Base-by-base conservation (phyloP, 2,113 vertebrate species). In the Mixornis gularis region DNA sequence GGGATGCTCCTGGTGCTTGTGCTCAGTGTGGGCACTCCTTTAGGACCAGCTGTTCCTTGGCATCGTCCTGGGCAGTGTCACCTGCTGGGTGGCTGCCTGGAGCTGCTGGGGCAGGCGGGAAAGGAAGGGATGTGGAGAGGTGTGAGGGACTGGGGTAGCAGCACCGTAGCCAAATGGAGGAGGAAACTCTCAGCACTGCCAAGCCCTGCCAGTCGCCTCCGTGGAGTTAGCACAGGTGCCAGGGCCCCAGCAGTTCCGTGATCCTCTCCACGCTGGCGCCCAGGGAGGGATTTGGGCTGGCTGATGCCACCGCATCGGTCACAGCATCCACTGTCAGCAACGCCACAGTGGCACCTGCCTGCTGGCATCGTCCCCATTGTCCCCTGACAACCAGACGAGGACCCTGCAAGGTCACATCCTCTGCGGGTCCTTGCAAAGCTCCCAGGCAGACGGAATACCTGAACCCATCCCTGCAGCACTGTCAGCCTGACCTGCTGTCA, bases 261-360 rank as follows among this genome's bases (percentile, higher is more conserved):
- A 40, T 59, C n/a, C 4, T 14, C 29, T 87, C 65, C 58, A 34
- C 0, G 0, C 55, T 1, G 3, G 30, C 0, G 0, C 80, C 58
- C 1, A 7, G 65, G 22, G 78, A 91, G 30, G 49, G 59, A 52
- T 53, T 0, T 0, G 70, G 70, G 46, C 53, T 78, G 80, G 30
- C 53, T 64, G 49, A 48, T 55, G 87, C 79, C 41, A 22, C 56
- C 15, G 4, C 24, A 56, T 14, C 1, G 0, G 19, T 36, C 70
- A 32, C 65, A 3, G 4, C n/a, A n/a, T 49, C 58, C 0, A 0
- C 65, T 2, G 6, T 63, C 72, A 36, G 74, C 60, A 81, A 58
- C 0, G 1, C 9, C 46, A 20, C 22, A 51, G 43, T 2, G 13
- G 68, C 90, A 64, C 49, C 63, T 65, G 40, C 64, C 46, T 6